Evolutionary conservation across 2,888 invertebrate species (phyloP).

Genomic region (Nomada fabriciana): DNA sequence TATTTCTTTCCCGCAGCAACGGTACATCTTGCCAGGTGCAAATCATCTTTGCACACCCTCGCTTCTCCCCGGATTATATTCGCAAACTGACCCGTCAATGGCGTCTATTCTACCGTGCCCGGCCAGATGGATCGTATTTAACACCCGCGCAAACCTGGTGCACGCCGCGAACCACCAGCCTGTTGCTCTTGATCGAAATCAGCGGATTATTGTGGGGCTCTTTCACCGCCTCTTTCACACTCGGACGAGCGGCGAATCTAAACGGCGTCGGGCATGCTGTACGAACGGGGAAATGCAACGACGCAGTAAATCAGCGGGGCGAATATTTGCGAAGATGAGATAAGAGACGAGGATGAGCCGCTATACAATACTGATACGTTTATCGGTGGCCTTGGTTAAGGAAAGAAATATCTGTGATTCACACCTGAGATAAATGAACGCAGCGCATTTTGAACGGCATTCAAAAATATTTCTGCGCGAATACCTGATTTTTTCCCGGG

Average conservation of each 20-base stretch:
- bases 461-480: neutral
- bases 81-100: slow-evolving; percentile 46
- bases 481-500: neutral
- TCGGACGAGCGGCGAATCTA: slow-evolving; percentile 34
- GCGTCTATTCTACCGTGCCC: slow-evolving; percentile 53
- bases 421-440: slow-evolving; percentile 19
- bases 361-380: slow-evolving; percentile 29
- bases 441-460: neutral
- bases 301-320: slow-evolving; percentile 43
- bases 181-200: slow-evolving; percentile 55
- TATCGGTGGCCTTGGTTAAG: slow-evolving; percentile 26
- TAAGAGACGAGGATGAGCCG: slow-evolving; percentile 31
- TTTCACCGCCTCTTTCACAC: neutral
- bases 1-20: neutral
- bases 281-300: slow-evolving; percentile 32
- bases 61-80: slow-evolving; percentile 59
- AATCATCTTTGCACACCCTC: slow-evolving; percentile 69
- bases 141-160: slow-evolving; percentile 48
- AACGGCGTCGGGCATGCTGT: slow-evolving; percentile 35
- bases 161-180: slow-evolving; percentile 23
- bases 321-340: slow-evolving; percentile 50
- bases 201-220: slow-evolving; percentile 42
- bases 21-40: slow-evolving; percentile 37
- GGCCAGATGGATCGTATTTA: slow-evolving; percentile 64
- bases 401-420: slow-evolving; percentile 5